Evolutionary conservation across 2,888 invertebrate genomes (phyloP), one percentile per base, ranked within the genome.

Genomic region (Tolmerus cingulatus): DNA sequence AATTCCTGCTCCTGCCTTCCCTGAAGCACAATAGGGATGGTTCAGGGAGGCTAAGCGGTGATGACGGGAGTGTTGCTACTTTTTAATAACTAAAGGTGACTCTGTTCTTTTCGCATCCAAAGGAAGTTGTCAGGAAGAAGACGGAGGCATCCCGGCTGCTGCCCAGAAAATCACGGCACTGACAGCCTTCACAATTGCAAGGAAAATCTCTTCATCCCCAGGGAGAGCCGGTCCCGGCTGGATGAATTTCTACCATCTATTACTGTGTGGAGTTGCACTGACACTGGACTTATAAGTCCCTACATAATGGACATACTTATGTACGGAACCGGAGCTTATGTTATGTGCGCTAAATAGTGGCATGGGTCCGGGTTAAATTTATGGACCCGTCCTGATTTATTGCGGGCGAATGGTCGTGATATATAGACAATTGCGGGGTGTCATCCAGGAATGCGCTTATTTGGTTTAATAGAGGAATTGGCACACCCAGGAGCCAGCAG

Each of bases 371-470:
- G 76, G 76, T 76, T 76, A 76, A 76, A 34, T 34, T 34, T 76
- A 34, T 76, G 76, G 37, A 40, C 37, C 34, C 37, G 8, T 1
- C 14, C 16, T 76, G 76, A 76, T 76, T 76, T 76, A 76, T 76
- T 76, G 76, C 40, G 5, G 8, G n/a, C 19, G 76, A 76, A 76
- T 37, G 76, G 37, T 34, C 34, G 8, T 76, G 34, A 76, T 76
- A 34, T 76, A 76, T 76, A n/a, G 76, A 76, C 76, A 76, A 76
- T 76, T 76, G 76, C 16, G 76, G 76, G 76, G n/a, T 37, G 34
- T 1, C 76, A 40, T 37, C n/a, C 12, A 37, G 40, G 7, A 76
- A 76, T 37, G n/a, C 16, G 76, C 12, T 76, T 76, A 76, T 76
- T 37, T 76, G 40, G 19, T 76, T 76, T 76, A 76, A 34, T 76